phyloP scores from a whole-genome alignment of 2,888 invertebrate species.

The Theodoxus fluviatilis region DNA sequence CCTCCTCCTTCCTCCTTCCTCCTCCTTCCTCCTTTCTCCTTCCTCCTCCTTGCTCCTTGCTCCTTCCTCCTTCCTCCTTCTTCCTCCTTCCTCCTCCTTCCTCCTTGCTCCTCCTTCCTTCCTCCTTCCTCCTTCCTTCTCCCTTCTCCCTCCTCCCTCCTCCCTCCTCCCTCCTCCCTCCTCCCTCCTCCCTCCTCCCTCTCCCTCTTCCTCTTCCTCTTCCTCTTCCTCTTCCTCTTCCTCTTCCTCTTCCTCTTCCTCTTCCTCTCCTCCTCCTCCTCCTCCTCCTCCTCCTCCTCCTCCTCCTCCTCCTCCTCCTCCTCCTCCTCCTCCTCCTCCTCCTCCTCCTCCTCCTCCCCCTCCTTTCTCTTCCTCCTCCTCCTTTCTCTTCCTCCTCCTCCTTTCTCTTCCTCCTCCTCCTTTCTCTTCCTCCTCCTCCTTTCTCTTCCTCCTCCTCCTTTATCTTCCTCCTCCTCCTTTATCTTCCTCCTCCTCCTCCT shows the following conservation, averaged over 20 bases:
- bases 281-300: neutral
- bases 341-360: neutral
- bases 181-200: neutral
- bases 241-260: neutral
- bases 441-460: neutral
- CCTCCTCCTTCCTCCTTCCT: constrained; percentile 26
- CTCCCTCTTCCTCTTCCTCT: neutral
- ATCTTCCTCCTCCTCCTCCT: neutral
- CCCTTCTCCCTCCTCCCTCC: constrained; percentile 1
- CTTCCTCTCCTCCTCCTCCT: neutral
- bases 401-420: too few species aligned
- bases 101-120: neutral
- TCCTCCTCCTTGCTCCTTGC: neutral
- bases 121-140: neutral
- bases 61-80: neutral
- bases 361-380: constrained; percentile 4
- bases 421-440: neutral
- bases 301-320: neutral
- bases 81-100: neutral
- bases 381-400: neutral
- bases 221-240: neutral
- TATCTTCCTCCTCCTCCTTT: neutral
- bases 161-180: neutral
- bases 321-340: neutral
- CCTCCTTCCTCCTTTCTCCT: neutral